Base-by-base conservation (phyloP, 1,140 invertebrate species). In the Delia radicum region DNA sequence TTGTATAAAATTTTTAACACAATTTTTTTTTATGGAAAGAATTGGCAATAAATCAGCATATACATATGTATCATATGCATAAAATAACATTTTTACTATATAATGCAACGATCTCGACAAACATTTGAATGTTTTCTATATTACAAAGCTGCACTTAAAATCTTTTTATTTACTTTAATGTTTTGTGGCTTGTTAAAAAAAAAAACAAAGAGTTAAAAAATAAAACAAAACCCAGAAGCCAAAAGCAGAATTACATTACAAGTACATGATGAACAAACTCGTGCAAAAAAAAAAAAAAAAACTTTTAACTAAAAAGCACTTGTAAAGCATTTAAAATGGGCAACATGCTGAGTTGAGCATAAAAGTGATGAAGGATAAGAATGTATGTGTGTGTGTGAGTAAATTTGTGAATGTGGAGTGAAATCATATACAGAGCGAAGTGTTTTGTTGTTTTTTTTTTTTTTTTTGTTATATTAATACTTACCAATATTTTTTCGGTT, bases 261-360 rank as follows among this genome's bases (percentile, higher is more conserved):
- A 55, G 2, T 33, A 33, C 21, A 69, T 69, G 63, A 5, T 15
- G 29, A 2, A 69, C 33, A n/a, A 33, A 69, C 65, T 18, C 65
- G 24, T n/a, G n/a, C n/a, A n/a, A n/a, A n/a, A n/a, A n/a, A n/a
- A n/a, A n/a, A n/a, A 28, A 28, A 15, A 31, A 28, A 15, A 31
- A 67, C 28, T 65, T 61, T 61, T 29, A 21, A n/a, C 10, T 33
- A 69, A 31, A 69, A 69, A 37, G 31, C 29, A 69, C 65, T 69
- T 69, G 65, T 21, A 33, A 33, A 69, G 21, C 65, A 69, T 69
- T 69, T 69, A 69, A 69, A 69, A 69, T 27, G n/a, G n/a, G 65
- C 29, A 69, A 69, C 65, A 69, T 69, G 65, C 31, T 69, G 65
- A 69, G 65, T 33, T 69, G 65, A 21, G 29, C 29, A 69, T 69